Base-by-base conservation (phyloP, 1,140 invertebrate genomes). In the Pseudobourletiella spinata region DNA sequence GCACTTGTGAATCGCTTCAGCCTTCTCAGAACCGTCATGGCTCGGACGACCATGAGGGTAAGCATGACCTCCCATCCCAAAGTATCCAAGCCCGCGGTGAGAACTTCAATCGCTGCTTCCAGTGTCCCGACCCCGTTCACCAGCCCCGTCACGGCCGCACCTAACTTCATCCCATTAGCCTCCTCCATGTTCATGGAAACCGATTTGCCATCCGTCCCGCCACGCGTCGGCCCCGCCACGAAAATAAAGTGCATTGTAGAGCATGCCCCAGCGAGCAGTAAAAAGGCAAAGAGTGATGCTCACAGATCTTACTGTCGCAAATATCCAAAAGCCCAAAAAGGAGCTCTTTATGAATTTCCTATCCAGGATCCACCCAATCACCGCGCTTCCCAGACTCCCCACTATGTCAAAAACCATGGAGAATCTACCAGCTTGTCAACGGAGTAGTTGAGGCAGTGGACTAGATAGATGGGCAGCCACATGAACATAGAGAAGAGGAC, bases 351-450 rank as follows among this genome's bases (percentile, higher is more conserved):
- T 66, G 63, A 78, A 78, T 61, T 71, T 74, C 46, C 76, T 57
- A 59, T 79, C 77, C 3, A 79, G 71, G 14, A 77, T 65, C 26
- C 77, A 60, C 15, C 79, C 80, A 56, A 79, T 74, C 2, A 72
- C 44, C 44, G 75, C 74, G 70, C 76, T 78, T 3, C 79, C 80
- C n/a, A 76, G 18, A 1, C 76, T 75, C 39, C 79, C 80, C 29
- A 79, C 80, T 43, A 80, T 70, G 68, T 81, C 80, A 73, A 81
- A 81, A 16, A 75, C 70, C 15, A 77, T 77, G 16, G 79, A 79
- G 64, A 78, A 75, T 52, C 79, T 66, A 0, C 80, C 79, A 28
- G 79, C 77, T 62, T 73, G 43, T 67, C 69, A 64, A 76, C 72
- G 0, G 74, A 72, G 69, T 80, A 80, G 24, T 76, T 68, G 24